Conservation (phyloP, 2,797 vertebrate genomes). For the Oreochromis grahami region DNA sequence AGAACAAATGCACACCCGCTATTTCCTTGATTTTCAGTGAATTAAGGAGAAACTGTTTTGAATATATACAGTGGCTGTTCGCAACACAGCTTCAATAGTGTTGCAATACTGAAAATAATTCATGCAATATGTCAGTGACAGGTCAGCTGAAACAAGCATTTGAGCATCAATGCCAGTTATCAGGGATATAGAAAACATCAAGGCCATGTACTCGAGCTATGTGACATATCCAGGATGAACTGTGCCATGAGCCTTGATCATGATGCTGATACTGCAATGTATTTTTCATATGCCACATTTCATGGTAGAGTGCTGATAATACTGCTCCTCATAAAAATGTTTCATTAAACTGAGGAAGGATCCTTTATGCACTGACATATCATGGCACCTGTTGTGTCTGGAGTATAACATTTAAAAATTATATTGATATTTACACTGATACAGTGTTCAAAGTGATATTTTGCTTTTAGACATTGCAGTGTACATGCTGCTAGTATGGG, state of each 20-base stretch:
- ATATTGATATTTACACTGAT: not conserved
- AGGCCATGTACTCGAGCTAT: not conserved
- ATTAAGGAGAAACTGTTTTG: not conserved
- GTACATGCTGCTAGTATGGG: not conserved
- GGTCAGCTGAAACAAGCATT: not conserved
- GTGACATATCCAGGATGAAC: conserved; percentile 12
- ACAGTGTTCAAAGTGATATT: not conserved
- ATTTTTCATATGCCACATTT: not conserved
- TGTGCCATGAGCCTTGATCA: conserved; percentile 7
- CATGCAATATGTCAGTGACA: not conserved
- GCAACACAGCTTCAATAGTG: not conserved
- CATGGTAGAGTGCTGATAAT: not conserved
- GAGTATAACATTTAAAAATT: not conserved
- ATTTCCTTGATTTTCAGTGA: not conserved
- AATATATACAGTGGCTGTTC: not conserved
- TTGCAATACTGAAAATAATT: not conserved
- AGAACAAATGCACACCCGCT: not conserved
- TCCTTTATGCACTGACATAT: not conserved
- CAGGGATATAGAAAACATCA: conserved; percentile 2
- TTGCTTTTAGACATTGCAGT: not conserved
- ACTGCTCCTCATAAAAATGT: not conserved
- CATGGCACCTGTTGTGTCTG: not conserved
- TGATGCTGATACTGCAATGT: conserved; percentile 1
- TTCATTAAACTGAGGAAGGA: not conserved
- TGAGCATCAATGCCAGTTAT: not conserved